Evolutionary conservation across 2,888 invertebrate genomes (phyloP), one percentile per base, ranked within the genome.

Genomic region (Ctenicera cuprea): DNA sequence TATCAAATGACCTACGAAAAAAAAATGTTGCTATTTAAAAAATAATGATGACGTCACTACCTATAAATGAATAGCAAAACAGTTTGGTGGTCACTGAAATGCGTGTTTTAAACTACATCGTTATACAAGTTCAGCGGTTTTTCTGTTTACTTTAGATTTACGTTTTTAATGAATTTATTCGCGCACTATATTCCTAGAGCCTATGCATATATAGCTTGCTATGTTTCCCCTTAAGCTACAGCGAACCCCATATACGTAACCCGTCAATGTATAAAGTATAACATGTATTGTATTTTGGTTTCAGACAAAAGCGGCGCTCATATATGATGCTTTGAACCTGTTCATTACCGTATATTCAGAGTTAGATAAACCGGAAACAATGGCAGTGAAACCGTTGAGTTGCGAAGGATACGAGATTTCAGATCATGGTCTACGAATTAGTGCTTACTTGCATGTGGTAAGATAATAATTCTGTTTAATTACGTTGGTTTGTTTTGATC

Each of bases 291-390:
- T 72, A 26, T 70, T 57, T 80, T 76, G 68, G 38, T 85, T 88
- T 0, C 88, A 94, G 92, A 90, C 92, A 0, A 90, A 91, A 80
- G 90, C 92, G 76, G 92, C 93, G 3, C 85, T 94, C 30, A 88
- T 93, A 70, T 92, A 92, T 82, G 94, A 94, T 84, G 92, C 93
- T 0, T 90, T 94, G 1, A 89, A 89, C 80, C 86, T 93, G 74
- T 93, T 93, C 82, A 90, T 92, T 8, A 90, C 89, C 77, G 91
- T 91, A 0, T 84, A 83, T 75, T 77, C 82, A 11, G 80, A 84
- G 71, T 73, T 85, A 78, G 83, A 84, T 50, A 66, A 61, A 16
- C 79, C 80, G 0, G 78, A 83, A 71, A 78, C 79, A 74, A 78
- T 84, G 61, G 74, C 65, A 20, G 74, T 81, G 22, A 77, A 76